These are phyloP conservation scores for Herpailurus yagouaroundi DNA, from an alignment of 2,113 vertebrate genomes.

Conservation along the genomic window DNA sequence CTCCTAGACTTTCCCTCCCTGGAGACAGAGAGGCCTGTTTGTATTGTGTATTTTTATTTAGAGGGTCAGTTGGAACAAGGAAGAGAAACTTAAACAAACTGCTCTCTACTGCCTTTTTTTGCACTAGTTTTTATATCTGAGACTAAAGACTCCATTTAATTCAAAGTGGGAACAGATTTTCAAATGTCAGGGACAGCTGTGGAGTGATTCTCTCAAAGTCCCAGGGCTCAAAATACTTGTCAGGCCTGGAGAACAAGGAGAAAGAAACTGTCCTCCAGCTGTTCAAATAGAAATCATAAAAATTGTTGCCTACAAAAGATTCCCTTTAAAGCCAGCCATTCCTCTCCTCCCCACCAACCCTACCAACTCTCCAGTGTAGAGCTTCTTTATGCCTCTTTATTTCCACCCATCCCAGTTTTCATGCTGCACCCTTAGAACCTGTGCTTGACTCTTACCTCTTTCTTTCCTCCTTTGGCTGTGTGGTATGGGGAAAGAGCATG, in stretches of 20 bases:
- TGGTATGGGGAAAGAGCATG: no score
- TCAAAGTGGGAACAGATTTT: constrained; percentile 64
- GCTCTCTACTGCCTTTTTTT: background rate
- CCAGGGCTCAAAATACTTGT: constrained; percentile 54
- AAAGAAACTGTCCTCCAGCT: constrained; percentile 46
- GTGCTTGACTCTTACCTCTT: background rate
- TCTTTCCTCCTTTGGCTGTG: background rate
- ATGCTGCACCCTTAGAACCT: background rate
- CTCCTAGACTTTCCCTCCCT: background rate
- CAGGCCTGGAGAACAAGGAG: constrained; percentile 30
- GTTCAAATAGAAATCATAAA: background rate
- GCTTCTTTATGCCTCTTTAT: background rate
- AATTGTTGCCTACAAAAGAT: background rate
- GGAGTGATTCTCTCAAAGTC: constrained; percentile 40
- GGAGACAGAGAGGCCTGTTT: background rate
- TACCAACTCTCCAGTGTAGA: background rate
- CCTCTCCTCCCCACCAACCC: background rate
- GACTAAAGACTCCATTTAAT: constrained; percentile 27
- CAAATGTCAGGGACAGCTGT: constrained; percentile 69
- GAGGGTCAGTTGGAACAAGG: constrained; percentile 35
- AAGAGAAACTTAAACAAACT: background rate
- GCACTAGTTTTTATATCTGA: background rate
- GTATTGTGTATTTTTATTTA: background rate
- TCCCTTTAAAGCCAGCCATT: background rate
- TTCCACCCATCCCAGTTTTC: background rate